These are phyloP conservation scores for Helarctos malayanus DNA, from an alignment of 2,797 vertebrate genomes.

Conservation along the genomic window DNA sequence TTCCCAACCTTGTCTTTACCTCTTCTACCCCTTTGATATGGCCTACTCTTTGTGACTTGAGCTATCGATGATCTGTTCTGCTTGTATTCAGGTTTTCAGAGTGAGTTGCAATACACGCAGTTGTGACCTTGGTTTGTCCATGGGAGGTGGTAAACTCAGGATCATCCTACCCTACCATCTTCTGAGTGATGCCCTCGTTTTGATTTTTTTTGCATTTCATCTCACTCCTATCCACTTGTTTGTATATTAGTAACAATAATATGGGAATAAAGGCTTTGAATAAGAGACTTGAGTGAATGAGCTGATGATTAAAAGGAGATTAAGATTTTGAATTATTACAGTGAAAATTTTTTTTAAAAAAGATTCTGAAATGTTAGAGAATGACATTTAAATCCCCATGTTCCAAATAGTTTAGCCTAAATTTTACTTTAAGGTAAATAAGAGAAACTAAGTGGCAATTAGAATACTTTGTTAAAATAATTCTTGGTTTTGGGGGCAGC, in stretches of 20 bases:
- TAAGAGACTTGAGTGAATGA: constrained; percentile 44
- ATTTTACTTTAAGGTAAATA: constrained; percentile 46
- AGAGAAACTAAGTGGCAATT: constrained; percentile 47
- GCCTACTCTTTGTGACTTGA: background rate
- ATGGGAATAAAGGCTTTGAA: constrained; percentile 3
- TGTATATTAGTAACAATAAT: constrained; percentile 51
- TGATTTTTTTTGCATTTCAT: background rate
- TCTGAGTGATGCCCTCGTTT: background rate
- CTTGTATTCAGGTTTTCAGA: background rate
- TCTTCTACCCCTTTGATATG: background rate
- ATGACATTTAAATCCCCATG: constrained; percentile 25
- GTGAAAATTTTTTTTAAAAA: background rate
- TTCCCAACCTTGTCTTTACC: background rate
- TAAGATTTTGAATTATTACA: constrained; percentile 40
- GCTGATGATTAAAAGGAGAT: constrained; percentile 41
- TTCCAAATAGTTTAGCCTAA: constrained; percentile 54
- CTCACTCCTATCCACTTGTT: background rate
- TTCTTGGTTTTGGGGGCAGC: constrained; percentile 6
- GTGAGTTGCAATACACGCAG: background rate
- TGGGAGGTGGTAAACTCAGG: background rate
- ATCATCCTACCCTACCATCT: background rate
- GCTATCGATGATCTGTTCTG: background rate
- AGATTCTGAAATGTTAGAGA: background rate
- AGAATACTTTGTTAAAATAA: constrained; percentile 35
- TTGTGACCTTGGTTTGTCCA: background rate